Base-by-base conservation (phyloP, 2,797 vertebrate genomes). In the Dipus sagitta region DNA sequence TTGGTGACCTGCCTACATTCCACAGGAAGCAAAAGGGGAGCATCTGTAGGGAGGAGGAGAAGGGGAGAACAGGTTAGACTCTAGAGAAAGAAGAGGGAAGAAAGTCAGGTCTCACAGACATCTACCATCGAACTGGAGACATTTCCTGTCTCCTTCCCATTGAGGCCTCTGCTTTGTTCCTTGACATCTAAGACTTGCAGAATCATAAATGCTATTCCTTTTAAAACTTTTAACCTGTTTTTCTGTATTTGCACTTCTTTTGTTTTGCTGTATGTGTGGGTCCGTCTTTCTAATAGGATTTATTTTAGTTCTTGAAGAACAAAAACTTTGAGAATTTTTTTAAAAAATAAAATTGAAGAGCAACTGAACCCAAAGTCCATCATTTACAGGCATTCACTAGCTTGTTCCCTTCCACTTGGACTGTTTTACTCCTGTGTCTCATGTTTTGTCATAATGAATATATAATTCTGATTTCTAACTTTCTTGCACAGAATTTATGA, bases 401-500 rank as follows among this genome's bases (percentile, higher is more conserved):
- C 52, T 76, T 82, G 80, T 84, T 86, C 23, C 7, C 42, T 94
- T 81, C 24, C 20, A 62, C 6, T 70, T 30, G 58, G 28, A 38
- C 0, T 38, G 21, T 70, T 76, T 91, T 70, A 75, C 78, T 93
- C 38, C 47, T 34, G 5, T 60, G 18, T 74, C 23, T 47, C 18
- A 86, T 79, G 1, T 80, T 92, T 95, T 92, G 20, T 81, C 60
- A 77, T 79, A 81, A 78, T 74, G 74, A 90, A 70, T 86, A 47
- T 68, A 81, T 74, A 75, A 80, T 88, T 88, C 47, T 88, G 26
- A 82, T 83, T 90, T 70, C 77, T 87, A 83, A 79, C 42, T 90
- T 92, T 65, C 86, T 6, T 47, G 30, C n/a, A 86, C 81, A 67
- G 68, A 93, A 88, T 86, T 88, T 85, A 62, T 86, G 86, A 95